These are phyloP conservation scores for Delia radicum DNA, from an alignment of 1,140 invertebrate genomes.

Conservation along the genomic window DNA sequence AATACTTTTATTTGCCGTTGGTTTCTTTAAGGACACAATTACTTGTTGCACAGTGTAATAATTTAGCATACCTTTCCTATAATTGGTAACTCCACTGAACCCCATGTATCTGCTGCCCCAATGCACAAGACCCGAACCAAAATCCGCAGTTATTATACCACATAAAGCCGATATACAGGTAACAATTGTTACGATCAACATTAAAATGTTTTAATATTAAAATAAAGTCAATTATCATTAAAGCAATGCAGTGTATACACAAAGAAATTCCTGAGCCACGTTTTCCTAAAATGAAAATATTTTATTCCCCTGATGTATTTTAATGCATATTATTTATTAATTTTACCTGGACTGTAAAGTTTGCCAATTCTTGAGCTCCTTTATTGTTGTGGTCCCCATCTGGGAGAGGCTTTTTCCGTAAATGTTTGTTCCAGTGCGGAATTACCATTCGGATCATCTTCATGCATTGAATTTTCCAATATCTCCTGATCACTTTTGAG, in stretches of 20 bases:
- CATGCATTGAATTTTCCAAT: slow-evolving; percentile 84
- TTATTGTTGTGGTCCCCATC: slow-evolving; percentile 93
- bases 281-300: slow-evolving; percentile 71
- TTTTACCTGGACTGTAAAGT: slow-evolving; percentile 87
- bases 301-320: no score
- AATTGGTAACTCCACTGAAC: slow-evolving; percentile 86
- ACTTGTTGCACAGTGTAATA: no score
- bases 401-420: slow-evolving; percentile 60
- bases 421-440: slow-evolving; percentile 62
- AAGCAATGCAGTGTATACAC: slow-evolving; percentile 77
- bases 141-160: slow-evolving; percentile 94
- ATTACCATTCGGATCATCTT: slow-evolving; percentile 91
- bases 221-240: slow-evolving; percentile 75
- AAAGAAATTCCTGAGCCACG: slow-evolving; percentile 89
- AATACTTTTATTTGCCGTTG: neutral
- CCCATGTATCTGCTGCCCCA: slow-evolving; percentile 99
- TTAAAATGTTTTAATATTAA: slow-evolving; percentile 69
- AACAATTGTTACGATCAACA: slow-evolving; percentile 70
- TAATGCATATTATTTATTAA: no score
- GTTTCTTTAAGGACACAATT: no score
- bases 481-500: slow-evolving; percentile 80
- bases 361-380: slow-evolving; percentile 92
- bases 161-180: slow-evolving; percentile 80
- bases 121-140: slow-evolving; percentile 93
- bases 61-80: slow-evolving; percentile 73